Evolutionary conservation across 2,888 invertebrate genomes (phyloP), one percentile per base, ranked within the genome.

Genomic region (Oxytorus armatus): DNA sequence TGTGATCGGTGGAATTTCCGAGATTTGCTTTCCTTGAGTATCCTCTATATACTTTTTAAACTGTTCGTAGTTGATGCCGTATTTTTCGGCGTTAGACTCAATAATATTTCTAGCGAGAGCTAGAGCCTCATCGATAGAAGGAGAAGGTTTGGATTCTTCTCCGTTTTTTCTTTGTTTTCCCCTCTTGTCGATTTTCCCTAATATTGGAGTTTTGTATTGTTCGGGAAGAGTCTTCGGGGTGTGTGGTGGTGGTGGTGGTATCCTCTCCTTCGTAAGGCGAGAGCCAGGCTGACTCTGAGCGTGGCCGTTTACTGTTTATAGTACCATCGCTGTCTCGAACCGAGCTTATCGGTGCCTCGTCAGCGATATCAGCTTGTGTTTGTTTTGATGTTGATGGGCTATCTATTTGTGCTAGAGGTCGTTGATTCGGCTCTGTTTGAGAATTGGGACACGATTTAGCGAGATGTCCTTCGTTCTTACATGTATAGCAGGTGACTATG

Each of bases 391-490:
- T 44, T 44, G 14, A n/a, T 44, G 14, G 44, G 44, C 44, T 44
- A 1, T 44, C 44, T 14, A 14, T 44, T 3, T n/a, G 44, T 44
- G 44, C 1, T 44, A n/a, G 44, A 44, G 44, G n/a, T 44, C 14
- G 44, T 44, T 14, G 16, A 44, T 44, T 44, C 14, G 44, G 14
- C n/a, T 44, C 44, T 44, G 14, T 44, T 44, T 44, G 16, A 14
- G 44, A 44, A 44, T 44, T 14, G 44, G 77, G 66, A 21, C 74
- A 79, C n/a, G 68, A 42, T 25, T 59, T 51, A 1, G 79, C 74
- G 21, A 69, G 3, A 10, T 79, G 79, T 4, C 76, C 76, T n/a
- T 76, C 76, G 14, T 44, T 63, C 47, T 76, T 79, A 14, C 79
- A 79, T 11, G 69, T 16, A 16, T 61, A 79, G 23, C 75, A 79